Conservation (phyloP, 2,888 invertebrate genomes). For the Rhagonycha lutea region DNA sequence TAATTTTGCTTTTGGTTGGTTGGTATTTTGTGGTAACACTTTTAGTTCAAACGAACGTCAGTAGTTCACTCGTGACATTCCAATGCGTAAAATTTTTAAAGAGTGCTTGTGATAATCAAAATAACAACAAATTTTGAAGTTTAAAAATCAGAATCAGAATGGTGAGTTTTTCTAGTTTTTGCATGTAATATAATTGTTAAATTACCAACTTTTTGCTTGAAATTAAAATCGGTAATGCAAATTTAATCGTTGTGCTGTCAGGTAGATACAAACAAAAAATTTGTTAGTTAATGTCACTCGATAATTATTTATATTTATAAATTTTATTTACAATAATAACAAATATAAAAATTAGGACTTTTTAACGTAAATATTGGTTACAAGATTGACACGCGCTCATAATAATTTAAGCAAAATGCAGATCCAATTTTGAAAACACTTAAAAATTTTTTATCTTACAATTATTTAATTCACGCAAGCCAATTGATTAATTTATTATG, state of each 20-base stretch:
- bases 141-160: not conserved
- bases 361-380: not conserved
- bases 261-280: not conserved
- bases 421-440: not conserved
- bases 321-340: not conserved
- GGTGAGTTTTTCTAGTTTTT: not conserved
- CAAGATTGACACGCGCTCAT: not conserved
- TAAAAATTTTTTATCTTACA: not conserved
- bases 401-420: not conserved
- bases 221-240: not conserved
- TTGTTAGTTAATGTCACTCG: not conserved
- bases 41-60: not conserved
- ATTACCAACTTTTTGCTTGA: not conserved
- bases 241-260: not conserved
- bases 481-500: not conserved
- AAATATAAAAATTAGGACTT: slow-evolving; percentile 1
- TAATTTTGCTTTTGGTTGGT: not conserved
- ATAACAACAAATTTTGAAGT: not conserved
- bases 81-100: not conserved
- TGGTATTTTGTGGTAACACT: not conserved
- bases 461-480: not conserved
- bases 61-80: not conserved
- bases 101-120: not conserved
- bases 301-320: not conserved
- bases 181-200: not conserved